These are phyloP conservation scores for Cinclus cinclus DNA, from an alignment of 2,113 vertebrate species.

Conservation along the genomic window DNA sequence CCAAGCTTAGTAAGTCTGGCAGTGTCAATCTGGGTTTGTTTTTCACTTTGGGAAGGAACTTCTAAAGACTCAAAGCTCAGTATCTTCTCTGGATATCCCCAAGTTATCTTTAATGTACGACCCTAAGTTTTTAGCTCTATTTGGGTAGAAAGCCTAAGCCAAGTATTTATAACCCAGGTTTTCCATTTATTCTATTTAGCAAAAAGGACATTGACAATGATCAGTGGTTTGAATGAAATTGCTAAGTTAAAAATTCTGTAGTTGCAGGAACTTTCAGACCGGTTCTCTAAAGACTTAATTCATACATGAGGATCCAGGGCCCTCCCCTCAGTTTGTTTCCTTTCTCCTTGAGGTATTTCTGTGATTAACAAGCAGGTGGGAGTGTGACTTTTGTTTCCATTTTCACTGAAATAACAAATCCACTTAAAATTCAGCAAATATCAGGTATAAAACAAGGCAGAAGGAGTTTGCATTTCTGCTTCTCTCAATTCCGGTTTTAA, in stretches of 20 bases:
- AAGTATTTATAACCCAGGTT: not conserved
- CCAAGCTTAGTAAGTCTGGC: not conserved
- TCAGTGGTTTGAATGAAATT: not conserved
- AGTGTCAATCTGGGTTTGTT: not conserved
- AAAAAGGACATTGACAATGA: not conserved
- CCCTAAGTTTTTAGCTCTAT: not conserved
- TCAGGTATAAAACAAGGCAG: not conserved
- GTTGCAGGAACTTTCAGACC: not conserved
- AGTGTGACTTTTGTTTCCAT: not conserved
- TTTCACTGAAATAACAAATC: not conserved
- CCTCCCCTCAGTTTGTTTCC: not conserved
- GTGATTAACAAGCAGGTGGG: not conserved
- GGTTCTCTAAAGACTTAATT: not conserved
- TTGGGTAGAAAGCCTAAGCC: not conserved
- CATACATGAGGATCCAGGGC: not conserved
- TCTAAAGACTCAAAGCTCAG: not conserved
- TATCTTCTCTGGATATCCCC: not conserved
- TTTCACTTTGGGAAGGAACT: not conserved
- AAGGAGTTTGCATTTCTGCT: not conserved
- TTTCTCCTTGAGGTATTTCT: not conserved
- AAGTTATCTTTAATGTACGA: not conserved
- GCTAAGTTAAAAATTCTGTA: not conserved
- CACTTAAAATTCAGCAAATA: not conserved
- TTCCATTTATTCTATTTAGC: not conserved
- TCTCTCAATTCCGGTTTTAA: not conserved